Evolutionary conservation across 2,797 vertebrate genomes (phyloP).

Genomic region (Staurois parvus): DNA sequence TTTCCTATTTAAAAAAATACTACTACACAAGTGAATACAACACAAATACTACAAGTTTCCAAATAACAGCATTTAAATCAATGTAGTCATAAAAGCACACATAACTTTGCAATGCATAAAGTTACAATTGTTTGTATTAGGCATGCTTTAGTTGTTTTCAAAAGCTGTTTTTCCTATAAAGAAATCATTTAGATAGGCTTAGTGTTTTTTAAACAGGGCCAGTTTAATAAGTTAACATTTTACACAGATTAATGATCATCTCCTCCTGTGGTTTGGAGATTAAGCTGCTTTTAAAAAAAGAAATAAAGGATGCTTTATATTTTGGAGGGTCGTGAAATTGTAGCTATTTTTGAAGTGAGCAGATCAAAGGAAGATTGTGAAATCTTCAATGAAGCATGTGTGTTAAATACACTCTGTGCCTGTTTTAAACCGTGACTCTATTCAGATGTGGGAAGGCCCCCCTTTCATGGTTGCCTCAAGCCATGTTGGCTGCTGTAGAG

Average conservation of each 20-base stretch:
- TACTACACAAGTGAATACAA: no score
- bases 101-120: neutral
- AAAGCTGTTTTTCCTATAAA: neutral
- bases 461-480: constrained; percentile 32
- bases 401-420: constrained; percentile 17
- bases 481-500: neutral
- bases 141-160: neutral
- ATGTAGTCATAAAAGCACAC: neutral
- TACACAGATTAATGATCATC: constrained; percentile 6
- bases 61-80: no score
- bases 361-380: constrained; percentile 45
- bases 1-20: no score
- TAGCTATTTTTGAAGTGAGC: constrained; percentile 36
- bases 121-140: neutral
- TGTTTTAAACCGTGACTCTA: constrained; percentile 36
- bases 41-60: no score
- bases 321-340: constrained; percentile 25
- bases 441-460: constrained; percentile 28
- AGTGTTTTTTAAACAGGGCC: neutral
- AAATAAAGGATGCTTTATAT: constrained; percentile 27
- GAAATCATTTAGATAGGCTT: neutral
- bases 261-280: constrained; percentile 8
- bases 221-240: neutral
- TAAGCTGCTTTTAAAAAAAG: constrained; percentile 17
- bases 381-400: constrained; percentile 18